Base-by-base conservation (phyloP, 2,888 invertebrate genomes). In the Nomada ruficornis region DNA sequence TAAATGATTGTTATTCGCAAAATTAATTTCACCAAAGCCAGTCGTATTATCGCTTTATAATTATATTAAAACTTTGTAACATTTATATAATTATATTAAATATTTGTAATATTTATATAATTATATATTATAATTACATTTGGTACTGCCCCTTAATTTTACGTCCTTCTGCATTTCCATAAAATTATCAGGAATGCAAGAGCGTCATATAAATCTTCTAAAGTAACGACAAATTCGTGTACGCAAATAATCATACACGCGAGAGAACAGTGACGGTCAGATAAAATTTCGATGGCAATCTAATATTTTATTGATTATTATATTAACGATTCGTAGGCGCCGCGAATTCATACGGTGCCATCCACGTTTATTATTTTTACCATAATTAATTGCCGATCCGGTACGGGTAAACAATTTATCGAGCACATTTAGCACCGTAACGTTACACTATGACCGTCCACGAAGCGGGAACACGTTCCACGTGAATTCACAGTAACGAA, bases 211-310 rank as follows among this genome's bases (percentile, higher is more conserved):
- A 26, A 65, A 52, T 36, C 36, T 36, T 29, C 44, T 29, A 11
- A 18, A 2, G 15, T 3, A 13, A 52, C n/a, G 65, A 29, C 52
- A n/a, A 65, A 65, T 65, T 29, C 26, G 9, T 2, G 1, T 9
- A 15, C 9, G 18, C 20, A 42, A 50, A 64, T 73, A 73, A 73
- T 64, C 65, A 11, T 44, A 0, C 42, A 60, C 13, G 10, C 9
- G 36, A 55, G 18, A 52, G 60, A 68, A 71, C 75, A 47, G 23
- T 29, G 55, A 26, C 62, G 60, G 50, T 68, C 42, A 60, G 76
- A 74, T 71, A 71, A 78, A 77, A 86, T 84, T 72, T 71, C 77
- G 52, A 59, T 75, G 62, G 77, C 77, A 65, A 76, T 67, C 42
- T 60, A 60, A n/a, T 29, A 64, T 55, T 29, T 60, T 67, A 67